Conservation (phyloP, 2,113 vertebrate genomes). For the Bettongia penicillata region DNA sequence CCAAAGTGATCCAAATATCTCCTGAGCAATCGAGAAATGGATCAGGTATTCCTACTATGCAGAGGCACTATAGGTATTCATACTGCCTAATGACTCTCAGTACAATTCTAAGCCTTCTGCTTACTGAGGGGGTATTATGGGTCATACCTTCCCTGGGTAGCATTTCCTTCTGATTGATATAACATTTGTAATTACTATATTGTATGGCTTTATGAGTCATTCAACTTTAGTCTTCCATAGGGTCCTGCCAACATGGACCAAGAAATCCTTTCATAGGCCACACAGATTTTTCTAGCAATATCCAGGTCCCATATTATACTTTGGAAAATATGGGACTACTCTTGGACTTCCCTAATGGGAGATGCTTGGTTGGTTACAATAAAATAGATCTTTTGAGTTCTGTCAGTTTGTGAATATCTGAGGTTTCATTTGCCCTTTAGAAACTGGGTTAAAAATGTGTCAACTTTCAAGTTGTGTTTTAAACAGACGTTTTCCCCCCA, state of each 20-base stretch:
- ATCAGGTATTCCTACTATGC: not conserved
- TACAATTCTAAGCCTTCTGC: not conserved
- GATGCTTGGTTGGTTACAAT: not conserved
- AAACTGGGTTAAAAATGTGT: not conserved
- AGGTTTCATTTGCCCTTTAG: not conserved
- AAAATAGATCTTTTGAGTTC: not conserved
- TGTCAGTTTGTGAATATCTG: not conserved
- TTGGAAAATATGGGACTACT: not conserved
- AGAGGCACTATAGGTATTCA: not conserved
- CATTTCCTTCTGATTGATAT: not conserved
- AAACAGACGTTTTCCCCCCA: not conserved
- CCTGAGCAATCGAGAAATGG: not conserved
- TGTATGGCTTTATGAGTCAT: not conserved
- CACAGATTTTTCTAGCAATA: not conserved
- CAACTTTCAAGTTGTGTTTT: not conserved
- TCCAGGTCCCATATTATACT: not conserved
- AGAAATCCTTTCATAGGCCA: not conserved
- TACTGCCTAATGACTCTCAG: not conserved
- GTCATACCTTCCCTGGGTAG: not conserved
- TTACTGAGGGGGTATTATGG: not conserved
- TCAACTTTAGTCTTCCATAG: not conserved
- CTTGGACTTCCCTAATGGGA: not conserved
- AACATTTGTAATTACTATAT: not conserved
- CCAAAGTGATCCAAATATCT: not conserved
- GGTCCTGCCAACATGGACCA: not conserved